These are phyloP conservation scores for Scrobipalpa atriplicella DNA, from an alignment of 2,888 invertebrate genomes.

Conservation along the genomic window DNA sequence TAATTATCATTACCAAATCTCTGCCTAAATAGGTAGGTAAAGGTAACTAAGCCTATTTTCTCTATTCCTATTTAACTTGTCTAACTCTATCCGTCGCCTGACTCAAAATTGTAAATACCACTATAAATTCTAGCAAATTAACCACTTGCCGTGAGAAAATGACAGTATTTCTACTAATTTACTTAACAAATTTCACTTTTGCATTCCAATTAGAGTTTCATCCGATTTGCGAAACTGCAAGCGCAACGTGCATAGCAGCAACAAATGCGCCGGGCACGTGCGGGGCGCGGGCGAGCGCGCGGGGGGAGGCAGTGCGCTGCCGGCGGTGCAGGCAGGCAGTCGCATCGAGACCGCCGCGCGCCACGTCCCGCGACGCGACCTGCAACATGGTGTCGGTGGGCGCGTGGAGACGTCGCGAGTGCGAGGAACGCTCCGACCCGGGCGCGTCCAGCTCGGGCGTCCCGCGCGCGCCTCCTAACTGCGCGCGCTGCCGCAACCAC, in stretches of 20 bases:
- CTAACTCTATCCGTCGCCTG: no score
- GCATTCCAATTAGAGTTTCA: constrained; percentile 10
- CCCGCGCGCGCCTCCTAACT: constrained; percentile 94
- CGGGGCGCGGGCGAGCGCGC: constrained; percentile 50
- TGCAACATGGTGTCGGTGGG: constrained; percentile 74
- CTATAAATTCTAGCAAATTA: background rate
- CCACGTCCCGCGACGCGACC: constrained; percentile 65
- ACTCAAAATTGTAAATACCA: no score
- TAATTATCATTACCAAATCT: no score
- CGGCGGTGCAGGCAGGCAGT: constrained; percentile 58
- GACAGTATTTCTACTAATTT: background rate
- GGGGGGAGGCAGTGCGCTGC: constrained; percentile 54
- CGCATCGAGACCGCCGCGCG: constrained; percentile 71
- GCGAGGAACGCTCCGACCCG: constrained; percentile 75
- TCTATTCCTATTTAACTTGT: no score
- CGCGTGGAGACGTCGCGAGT: constrained; percentile 76
- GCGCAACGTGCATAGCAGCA: constrained; percentile 65
- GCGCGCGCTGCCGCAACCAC: constrained; percentile 96
- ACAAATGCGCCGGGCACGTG: constrained; percentile 67
- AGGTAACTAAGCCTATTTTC: no score
- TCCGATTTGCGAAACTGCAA: constrained; percentile 36
- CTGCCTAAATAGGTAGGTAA: no score
- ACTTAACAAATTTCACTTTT: background rate
- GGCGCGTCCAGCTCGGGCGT: constrained; percentile 82
- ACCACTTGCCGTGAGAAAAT: background rate